These are phyloP conservation scores for Philaenus spumarius DNA, from an alignment of 1,140 invertebrate genomes.

Conservation along the genomic window DNA sequence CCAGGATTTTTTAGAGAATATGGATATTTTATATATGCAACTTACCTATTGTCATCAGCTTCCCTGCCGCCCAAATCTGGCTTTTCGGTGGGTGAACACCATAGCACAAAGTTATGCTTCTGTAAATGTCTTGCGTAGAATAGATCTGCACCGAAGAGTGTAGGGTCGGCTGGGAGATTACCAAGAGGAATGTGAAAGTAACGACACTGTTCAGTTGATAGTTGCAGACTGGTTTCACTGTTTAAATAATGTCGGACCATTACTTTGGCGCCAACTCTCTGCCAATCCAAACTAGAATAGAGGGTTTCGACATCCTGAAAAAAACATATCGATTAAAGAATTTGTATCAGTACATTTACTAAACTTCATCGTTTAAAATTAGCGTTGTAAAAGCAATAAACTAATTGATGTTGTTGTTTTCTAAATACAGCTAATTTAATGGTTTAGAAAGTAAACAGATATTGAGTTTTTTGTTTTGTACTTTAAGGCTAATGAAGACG, in stretches of 20 bases:
- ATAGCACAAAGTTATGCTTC: constrained; percentile 89
- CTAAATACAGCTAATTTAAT: not conserved
- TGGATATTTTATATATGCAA: not conserved
- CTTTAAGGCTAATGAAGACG: too few relatives aligned
- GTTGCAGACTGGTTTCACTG: constrained; percentile 57
- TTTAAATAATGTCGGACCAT: constrained; percentile 86
- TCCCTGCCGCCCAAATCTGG: constrained; percentile 96
- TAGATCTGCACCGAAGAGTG: constrained; percentile 85
- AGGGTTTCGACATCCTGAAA: constrained; percentile 6
- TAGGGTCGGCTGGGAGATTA: constrained; percentile 79
- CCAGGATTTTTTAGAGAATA: too few relatives aligned
- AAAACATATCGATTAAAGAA: not conserved
- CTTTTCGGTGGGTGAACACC: constrained; percentile 84
- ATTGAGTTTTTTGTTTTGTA: too few relatives aligned
- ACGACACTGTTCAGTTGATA: constrained; percentile 82
- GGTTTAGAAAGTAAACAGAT: not conserved
- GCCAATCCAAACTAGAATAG: constrained; percentile 75
- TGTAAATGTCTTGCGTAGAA: constrained; percentile 87
- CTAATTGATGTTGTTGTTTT: not conserved
- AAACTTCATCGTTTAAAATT: too few relatives aligned
- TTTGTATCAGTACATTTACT: too few relatives aligned
- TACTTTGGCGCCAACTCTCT: constrained; percentile 72
- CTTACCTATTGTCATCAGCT: constrained; percentile 83
- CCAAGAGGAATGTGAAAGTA: constrained; percentile 90
- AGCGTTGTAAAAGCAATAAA: not conserved